phyloP scores from a whole-genome alignment of 2,888 invertebrate genomes.

The Spilosoma lubricipeda region DNA sequence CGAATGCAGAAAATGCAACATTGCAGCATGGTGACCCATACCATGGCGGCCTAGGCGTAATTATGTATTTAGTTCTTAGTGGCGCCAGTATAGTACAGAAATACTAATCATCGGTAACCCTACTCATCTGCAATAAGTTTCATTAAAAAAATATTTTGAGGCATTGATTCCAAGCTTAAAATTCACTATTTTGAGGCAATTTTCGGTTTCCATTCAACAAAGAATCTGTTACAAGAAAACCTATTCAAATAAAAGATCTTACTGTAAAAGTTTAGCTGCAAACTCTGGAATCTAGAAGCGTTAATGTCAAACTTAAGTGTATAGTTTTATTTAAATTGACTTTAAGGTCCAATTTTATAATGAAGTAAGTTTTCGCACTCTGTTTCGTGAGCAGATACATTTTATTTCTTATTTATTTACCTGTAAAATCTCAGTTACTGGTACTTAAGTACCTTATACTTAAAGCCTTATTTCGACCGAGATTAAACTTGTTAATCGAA shows the following conservation, averaged over 20 bases:
- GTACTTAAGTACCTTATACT: conserved; percentile 2
- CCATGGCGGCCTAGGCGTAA: neutral
- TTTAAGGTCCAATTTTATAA: conserved; percentile 1
- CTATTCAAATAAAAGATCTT: neutral
- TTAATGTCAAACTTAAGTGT: neutral
- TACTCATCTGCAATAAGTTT: too few species aligned
- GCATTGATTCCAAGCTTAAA: neutral
- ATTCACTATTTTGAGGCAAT: too few species aligned
- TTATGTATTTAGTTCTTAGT: neutral
- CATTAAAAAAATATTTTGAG: too few species aligned
- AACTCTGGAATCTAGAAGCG: neutral
- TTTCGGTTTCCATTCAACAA: neutral
- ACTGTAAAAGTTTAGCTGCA: neutral
- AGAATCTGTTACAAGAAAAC: neutral
- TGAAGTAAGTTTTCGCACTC: neutral
- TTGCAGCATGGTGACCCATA: too few species aligned
- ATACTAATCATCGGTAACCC: too few species aligned
- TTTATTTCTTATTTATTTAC: neutral
- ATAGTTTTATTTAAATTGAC: neutral
- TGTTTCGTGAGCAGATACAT: neutral
- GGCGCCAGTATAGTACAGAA: neutral
- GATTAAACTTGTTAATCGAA: neutral
- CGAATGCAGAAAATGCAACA: too few species aligned
- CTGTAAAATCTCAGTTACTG: neutral
- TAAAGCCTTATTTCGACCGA: neutral